These are phyloP conservation scores for Aplodontia rufa DNA, from an alignment of 2,113 vertebrate species.

Conservation along the genomic window DNA sequence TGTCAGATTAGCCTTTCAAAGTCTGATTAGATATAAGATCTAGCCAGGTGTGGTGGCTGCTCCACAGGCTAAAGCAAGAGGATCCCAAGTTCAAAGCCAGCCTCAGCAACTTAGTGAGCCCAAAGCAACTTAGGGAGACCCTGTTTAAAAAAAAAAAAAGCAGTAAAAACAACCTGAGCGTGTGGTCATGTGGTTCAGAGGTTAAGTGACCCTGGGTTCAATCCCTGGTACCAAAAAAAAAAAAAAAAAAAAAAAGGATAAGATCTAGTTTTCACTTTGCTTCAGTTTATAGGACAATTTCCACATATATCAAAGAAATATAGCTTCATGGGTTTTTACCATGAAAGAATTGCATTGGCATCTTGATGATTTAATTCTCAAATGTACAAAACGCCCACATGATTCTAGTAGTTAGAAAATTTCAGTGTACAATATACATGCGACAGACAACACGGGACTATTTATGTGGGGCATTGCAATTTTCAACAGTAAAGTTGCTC, in stretches of 20 bases:
- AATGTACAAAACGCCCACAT: background rate
- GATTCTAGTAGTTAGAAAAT: background rate
- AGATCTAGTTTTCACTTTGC: slow-evolving; percentile 12
- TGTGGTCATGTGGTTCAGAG: too few relatives aligned
- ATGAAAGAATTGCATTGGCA: background rate
- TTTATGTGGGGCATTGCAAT: background rate
- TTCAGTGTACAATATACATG: background rate
- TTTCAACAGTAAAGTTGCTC: slow-evolving; percentile 16
- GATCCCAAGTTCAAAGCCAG: too few relatives aligned
- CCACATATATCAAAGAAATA: background rate
- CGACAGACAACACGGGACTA: background rate
- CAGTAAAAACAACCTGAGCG: too few relatives aligned
- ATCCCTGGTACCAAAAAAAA: too few relatives aligned
- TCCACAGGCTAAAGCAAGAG: too few relatives aligned
- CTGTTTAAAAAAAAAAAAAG: too few relatives aligned
- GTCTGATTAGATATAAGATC: background rate
- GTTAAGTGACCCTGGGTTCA: too few relatives aligned
- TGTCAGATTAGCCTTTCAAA: background rate
- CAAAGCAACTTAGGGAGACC: too few relatives aligned
- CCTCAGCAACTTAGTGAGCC: too few relatives aligned
- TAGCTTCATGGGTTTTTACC: background rate
- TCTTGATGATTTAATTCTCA: background rate
- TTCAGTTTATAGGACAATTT: slow-evolving; percentile 3
- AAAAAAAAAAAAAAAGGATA: too few relatives aligned
- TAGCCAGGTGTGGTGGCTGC: background rate